Conservation (phyloP, 1,140 invertebrate genomes). For the Drosophila lacteicornis region DNA sequence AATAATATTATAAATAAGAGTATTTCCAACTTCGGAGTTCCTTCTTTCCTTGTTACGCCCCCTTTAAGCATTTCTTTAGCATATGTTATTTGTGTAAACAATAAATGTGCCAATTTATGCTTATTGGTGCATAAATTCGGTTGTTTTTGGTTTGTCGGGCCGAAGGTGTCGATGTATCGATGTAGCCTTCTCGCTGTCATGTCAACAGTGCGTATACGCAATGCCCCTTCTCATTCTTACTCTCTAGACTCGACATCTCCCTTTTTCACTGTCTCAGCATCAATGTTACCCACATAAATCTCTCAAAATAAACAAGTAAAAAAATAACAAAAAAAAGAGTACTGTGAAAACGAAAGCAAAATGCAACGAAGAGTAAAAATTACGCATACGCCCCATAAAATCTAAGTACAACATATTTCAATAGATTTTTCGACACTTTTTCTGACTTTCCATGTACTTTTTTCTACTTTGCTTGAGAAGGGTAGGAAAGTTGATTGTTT, state of each 20-base stretch:
- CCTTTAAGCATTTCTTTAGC: conserved; percentile 54
- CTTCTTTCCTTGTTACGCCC: not conserved
- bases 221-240: conserved; percentile 24
- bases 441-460: conserved; percentile 30
- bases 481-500: conserved; percentile 21
- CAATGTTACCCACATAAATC: conserved; percentile 77
- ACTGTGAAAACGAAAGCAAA: conserved; percentile 62
- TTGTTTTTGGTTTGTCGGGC: conserved; percentile 27
- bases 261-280: conserved; percentile 21
- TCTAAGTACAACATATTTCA: conserved; percentile 83
- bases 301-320: conserved; percentile 52
- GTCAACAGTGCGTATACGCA: conserved; percentile 60
- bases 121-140: conserved; percentile 73
- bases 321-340: conserved; percentile 21
- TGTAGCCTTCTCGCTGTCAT: conserved; percentile 33
- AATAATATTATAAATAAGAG: not conserved
- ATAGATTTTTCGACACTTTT: conserved; percentile 82
- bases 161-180: conserved; percentile 59
- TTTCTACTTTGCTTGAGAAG: conserved; percentile 9
- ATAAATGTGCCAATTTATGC: conserved; percentile 72
- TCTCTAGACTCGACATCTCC: not conserved
- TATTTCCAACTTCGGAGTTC: not conserved
- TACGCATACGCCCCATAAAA: conserved; percentile 83
- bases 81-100: conserved; percentile 69
- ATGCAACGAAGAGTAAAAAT: conserved; percentile 82